Conservation (phyloP, 2,888 invertebrate species). For the Orchesellides sinensis region DNA sequence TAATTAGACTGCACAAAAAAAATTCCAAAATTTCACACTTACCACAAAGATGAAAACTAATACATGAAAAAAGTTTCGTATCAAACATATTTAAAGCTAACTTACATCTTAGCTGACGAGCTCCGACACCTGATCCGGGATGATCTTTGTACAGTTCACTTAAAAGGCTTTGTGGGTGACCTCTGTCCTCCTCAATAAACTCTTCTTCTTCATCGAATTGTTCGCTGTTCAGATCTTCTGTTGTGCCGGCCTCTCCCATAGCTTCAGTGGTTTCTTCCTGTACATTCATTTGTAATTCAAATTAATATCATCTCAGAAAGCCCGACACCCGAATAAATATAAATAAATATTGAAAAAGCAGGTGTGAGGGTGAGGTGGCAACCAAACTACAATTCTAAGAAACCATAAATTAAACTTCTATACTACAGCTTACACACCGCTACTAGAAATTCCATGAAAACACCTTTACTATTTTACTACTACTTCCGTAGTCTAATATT, state of each 20-base stretch:
- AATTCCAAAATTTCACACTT: neutral
- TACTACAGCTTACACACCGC: too few species aligned
- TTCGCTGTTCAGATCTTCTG: conserved; percentile 59
- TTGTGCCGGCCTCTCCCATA: conserved; percentile 10
- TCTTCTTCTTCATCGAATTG: conserved; percentile 65
- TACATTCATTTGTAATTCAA: too few species aligned
- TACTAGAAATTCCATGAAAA: too few species aligned
- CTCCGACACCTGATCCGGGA: conserved; percentile 75
- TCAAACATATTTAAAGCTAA: neutral
- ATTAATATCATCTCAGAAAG: too few species aligned
- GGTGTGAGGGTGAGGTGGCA: too few species aligned
- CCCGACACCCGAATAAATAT: too few species aligned
- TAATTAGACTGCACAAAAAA: neutral
- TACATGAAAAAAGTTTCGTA: neutral
- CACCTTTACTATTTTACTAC: too few species aligned
- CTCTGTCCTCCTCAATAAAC: conserved; percentile 72
- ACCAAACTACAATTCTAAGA: too few species aligned
- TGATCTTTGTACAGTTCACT: conserved; percentile 80
- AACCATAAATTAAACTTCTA: too few species aligned
- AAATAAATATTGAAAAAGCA: too few species aligned
- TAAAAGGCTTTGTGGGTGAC: conserved; percentile 79
- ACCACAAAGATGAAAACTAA: neutral
- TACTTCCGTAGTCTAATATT: too few species aligned
- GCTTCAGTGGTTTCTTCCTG: conserved; percentile 15
- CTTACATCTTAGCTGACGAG: conserved; percentile 80